Evolutionary conservation across 2,113 vertebrate species (phyloP).

Genomic region (Scophthalmus maximus): DNA sequence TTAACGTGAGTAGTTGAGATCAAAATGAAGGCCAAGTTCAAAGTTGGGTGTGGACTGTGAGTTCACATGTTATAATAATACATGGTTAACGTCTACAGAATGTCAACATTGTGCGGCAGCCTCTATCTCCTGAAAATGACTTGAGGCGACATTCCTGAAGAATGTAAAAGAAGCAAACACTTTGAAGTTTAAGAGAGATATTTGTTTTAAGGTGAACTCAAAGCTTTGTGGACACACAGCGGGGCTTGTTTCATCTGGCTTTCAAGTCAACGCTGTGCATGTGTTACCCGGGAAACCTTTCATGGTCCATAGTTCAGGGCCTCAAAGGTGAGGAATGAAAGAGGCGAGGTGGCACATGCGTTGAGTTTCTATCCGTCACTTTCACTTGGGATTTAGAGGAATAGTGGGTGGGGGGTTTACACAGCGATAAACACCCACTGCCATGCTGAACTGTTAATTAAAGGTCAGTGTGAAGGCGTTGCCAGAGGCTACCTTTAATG

Average conservation of each 20-base stretch:
- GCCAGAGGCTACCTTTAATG: conserved; percentile 44
- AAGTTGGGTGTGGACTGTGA: no score
- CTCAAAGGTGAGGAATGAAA: conserved; percentile 54
- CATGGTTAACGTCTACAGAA: no score
- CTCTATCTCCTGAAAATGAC: neutral
- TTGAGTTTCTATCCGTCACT: conserved; percentile 12
- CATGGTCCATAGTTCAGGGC: conserved; percentile 18
- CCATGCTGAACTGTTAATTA: conserved; percentile 52
- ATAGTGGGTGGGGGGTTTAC: neutral
- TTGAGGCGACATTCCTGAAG: neutral
- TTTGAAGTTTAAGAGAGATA: conserved; percentile 3
- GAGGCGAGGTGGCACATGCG: conserved; percentile 29
- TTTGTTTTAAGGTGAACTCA: neutral
- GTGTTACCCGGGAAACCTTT: conserved; percentile 66
- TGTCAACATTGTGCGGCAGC: no score
- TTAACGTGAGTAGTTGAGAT: no score
- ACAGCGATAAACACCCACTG: no score
- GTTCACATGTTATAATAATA: no score
- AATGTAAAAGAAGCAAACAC: neutral
- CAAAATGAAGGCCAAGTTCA: no score
- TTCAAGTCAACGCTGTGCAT: conserved; percentile 38
- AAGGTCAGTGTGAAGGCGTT: conserved; percentile 48
- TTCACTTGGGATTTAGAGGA: neutral
- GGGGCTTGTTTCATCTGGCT: conserved; percentile 30
- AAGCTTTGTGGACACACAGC: conserved; percentile 10